Percentiles rank a stretch among this genome's conserved stretches.
Conservation (phyloP, 2,888 invertebrate genomes). For the Ornithoptera alexandrae region DNA sequence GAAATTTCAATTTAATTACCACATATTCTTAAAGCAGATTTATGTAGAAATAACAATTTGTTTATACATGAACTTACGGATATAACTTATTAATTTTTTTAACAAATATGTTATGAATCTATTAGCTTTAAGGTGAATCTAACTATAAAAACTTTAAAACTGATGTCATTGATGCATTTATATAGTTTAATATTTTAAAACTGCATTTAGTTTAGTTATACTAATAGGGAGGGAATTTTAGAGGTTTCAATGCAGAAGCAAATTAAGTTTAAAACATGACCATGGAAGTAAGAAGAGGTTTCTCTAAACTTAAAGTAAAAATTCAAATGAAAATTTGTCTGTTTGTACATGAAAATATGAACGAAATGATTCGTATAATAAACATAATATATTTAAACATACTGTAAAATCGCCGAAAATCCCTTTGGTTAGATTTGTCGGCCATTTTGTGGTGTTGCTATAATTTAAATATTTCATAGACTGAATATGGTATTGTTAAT, state of each 20-base stretch:
- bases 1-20: no score
- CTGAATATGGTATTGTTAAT: conserved; percentile 68
- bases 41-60: no score
- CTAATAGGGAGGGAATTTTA: neutral
- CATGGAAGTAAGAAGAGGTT: neutral
- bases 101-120: neutral
- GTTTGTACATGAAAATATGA: neutral
- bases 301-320: neutral
- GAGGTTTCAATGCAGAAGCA: no score
- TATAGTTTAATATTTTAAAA: neutral
- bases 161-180: conserved; percentile 11
- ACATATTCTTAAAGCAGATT: no score
- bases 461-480: conserved; percentile 48
- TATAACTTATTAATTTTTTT: neutral
- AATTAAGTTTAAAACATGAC: neutral
- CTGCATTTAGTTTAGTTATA: conserved; percentile 11
- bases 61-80: no score
- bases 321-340: neutral
- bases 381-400: neutral
- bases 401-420: conserved; percentile 63
- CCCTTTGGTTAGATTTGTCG: conserved; percentile 47
- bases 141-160: neutral
- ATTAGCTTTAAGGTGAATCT: neutral
- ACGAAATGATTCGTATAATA: neutral
- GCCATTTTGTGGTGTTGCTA: conserved; percentile 59